Percentiles rank a stretch among this genome's conserved stretches.
Conservation (phyloP, 2,888 invertebrate species). For the Phlogophora meticulosa region DNA sequence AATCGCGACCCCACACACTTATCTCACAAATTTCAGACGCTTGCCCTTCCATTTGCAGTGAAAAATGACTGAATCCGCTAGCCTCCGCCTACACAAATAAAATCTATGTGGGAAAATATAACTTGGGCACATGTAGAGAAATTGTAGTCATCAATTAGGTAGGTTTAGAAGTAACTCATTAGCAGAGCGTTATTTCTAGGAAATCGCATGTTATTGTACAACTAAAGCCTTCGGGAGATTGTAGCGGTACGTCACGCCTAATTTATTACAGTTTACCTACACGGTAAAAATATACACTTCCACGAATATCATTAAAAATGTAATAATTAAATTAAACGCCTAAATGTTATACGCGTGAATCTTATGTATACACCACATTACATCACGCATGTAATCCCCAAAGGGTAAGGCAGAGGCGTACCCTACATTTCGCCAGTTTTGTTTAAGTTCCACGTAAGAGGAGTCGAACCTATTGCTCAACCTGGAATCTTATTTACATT, state of each 20-base stretch:
- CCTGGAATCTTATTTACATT: too few relatives aligned
- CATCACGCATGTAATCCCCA: too few relatives aligned
- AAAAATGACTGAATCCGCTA: constrained; percentile 43
- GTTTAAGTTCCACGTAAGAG: too few relatives aligned
- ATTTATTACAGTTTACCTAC: constrained; percentile 27
- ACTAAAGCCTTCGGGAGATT: constrained; percentile 27
- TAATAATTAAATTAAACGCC: constrained; percentile 30
- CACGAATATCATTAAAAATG: constrained; percentile 15
- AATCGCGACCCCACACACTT: constrained; percentile 50
- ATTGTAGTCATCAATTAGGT: constrained; percentile 8
- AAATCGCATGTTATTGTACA: constrained; percentile 25
- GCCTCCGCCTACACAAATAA: constrained; percentile 8
- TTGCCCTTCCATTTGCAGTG: constrained; percentile 37
- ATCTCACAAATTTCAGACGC: constrained; percentile 44
- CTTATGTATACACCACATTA: not conserved
- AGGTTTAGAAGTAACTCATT: not conserved
- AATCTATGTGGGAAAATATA: constrained; percentile 23
- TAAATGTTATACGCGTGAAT: constrained; percentile 17
- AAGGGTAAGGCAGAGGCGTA: too few relatives aligned
- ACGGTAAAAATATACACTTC: constrained; percentile 19
- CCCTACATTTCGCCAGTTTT: too few relatives aligned
- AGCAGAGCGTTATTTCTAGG: constrained; percentile 5
- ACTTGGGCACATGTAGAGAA: not conserved
- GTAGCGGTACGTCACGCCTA: constrained; percentile 9
- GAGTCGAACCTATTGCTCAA: too few relatives aligned